phyloP scores from a whole-genome alignment of 1,140 invertebrate genomes.

The Aporrectodea caliginosa region DNA sequence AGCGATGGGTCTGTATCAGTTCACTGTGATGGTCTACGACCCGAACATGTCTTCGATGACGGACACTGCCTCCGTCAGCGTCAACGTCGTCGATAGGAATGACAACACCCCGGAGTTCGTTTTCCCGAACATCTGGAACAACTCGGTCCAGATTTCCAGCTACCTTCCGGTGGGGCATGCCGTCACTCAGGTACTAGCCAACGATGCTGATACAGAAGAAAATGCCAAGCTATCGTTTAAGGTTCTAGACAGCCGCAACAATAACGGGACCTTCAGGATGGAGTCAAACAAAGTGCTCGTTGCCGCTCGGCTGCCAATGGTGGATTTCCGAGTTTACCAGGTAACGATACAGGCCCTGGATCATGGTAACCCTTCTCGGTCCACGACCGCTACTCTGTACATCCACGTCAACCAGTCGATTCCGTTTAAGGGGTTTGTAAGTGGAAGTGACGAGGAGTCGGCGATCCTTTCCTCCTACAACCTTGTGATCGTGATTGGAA shows the following conservation, averaged over 20 bases:
- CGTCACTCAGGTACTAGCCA: background rate
- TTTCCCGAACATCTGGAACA: slow-evolving; percentile 11
- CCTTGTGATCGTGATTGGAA: background rate
- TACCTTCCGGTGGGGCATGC: background rate
- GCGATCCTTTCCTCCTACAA: background rate
- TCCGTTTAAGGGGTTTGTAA: background rate
- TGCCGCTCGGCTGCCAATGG: background rate
- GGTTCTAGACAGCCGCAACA: background rate
- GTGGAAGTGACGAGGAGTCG: background rate
- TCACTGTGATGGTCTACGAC: slow-evolving; percentile 6
- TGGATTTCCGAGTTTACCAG: background rate
- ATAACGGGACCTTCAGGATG: slow-evolving; percentile 1
- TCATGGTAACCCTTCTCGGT: background rate
- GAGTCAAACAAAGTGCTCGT: background rate
- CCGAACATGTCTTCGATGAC: background rate
- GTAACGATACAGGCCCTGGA: background rate
- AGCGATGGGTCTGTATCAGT: background rate
- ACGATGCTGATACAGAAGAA: slow-evolving; percentile 1
- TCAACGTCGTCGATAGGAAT: slow-evolving; percentile 13
- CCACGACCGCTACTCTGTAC: background rate
- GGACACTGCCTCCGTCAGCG: slow-evolving; percentile 10
- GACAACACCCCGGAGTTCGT: slow-evolving; percentile 13
- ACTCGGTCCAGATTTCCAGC: slow-evolving; percentile 4
- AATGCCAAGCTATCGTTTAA: slow-evolving; percentile 5
- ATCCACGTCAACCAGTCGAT: slow-evolving; percentile 17